These are phyloP conservation scores for Taurulus bubalis DNA, from an alignment of 2,113 vertebrate genomes.

Conservation along the genomic window DNA sequence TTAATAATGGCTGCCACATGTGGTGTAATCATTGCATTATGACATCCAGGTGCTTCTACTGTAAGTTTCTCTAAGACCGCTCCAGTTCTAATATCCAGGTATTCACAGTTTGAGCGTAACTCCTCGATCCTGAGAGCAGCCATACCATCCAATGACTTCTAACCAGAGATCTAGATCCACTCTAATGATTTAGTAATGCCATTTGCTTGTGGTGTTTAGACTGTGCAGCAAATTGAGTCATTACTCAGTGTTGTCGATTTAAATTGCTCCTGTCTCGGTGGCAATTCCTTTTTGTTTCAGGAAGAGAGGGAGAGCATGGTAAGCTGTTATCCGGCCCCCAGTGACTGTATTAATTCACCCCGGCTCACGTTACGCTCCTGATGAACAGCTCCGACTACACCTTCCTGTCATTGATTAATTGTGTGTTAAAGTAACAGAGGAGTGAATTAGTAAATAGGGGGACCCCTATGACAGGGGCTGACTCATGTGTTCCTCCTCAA, in stretches of 20 bases:
- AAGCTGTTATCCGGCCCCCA: slow-evolving; percentile 73
- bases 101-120: neutral
- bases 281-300: slow-evolving; percentile 79
- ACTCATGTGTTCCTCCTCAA: slow-evolving; percentile 51
- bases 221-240: slow-evolving; percentile 79
- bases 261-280: slow-evolving; percentile 79
- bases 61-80: neutral
- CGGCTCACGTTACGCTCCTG: slow-evolving; percentile 73
- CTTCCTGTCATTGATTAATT: slow-evolving; percentile 83
- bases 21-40: neutral
- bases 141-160: slow-evolving; percentile 58
- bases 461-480: slow-evolving; percentile 63
- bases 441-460: slow-evolving; percentile 79
- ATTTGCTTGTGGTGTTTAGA: slow-evolving; percentile 80
- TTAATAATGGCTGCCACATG: neutral
- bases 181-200: slow-evolving; percentile 79
- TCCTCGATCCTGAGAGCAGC: slow-evolving; percentile 43
- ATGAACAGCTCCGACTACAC: slow-evolving; percentile 75
- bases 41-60: neutral
- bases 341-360: slow-evolving; percentile 79
- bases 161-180: slow-evolving; percentile 66
- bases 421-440: slow-evolving; percentile 81
- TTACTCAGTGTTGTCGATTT: slow-evolving; percentile 80
- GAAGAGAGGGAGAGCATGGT: slow-evolving; percentile 66
- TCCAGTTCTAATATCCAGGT: slow-evolving; percentile 28